Evolutionary conservation across 2,888 invertebrate genomes (phyloP).

Genomic region (Acutogordius australiensis): DNA sequence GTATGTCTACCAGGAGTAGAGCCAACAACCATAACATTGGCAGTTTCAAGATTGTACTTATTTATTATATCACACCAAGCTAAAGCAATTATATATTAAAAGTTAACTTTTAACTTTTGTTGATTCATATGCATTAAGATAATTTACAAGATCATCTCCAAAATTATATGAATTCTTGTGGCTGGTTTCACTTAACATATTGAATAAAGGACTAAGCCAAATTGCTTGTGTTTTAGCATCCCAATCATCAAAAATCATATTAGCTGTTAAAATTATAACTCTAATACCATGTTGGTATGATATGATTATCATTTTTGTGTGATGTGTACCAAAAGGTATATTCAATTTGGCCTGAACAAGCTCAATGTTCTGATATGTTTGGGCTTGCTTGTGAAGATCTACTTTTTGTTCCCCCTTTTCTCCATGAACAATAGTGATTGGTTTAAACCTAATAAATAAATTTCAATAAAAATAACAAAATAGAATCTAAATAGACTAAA

Average conservation of each 20-base stretch:
- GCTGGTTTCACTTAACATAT: neutral
- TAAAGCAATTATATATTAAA: neutral
- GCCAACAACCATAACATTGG: slow-evolving; percentile 42
- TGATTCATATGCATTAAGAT: slow-evolving; percentile 42
- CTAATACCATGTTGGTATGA: slow-evolving; percentile 47
- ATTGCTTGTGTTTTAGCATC: slow-evolving; percentile 67
- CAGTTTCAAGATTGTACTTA: neutral
- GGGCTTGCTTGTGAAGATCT: neutral
- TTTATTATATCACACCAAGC: neutral
- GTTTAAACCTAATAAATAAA: slow-evolving; percentile 1
- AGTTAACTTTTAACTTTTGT: slow-evolving; percentile 22
- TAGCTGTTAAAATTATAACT: slow-evolving; percentile 48
- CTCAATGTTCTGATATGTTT: neutral
- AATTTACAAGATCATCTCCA: slow-evolving; percentile 42
- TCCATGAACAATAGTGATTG: neutral
- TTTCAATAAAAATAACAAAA: neutral
- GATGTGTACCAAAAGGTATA: slow-evolving; percentile 39
- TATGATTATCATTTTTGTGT: slow-evolving; percentile 55
- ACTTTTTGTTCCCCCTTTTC: neutral
- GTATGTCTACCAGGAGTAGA: slow-evolving; percentile 55
- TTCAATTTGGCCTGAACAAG: neutral
- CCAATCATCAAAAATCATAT: slow-evolving; percentile 69
- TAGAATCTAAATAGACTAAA: no score
- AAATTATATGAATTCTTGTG: slow-evolving; percentile 60
- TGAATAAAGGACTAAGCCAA: slow-evolving; percentile 13